Evolutionary conservation across 2,113 vertebrate species (phyloP), one percentile per base, ranked within the genome.

Genomic region (Hypanus sabinus): DNA sequence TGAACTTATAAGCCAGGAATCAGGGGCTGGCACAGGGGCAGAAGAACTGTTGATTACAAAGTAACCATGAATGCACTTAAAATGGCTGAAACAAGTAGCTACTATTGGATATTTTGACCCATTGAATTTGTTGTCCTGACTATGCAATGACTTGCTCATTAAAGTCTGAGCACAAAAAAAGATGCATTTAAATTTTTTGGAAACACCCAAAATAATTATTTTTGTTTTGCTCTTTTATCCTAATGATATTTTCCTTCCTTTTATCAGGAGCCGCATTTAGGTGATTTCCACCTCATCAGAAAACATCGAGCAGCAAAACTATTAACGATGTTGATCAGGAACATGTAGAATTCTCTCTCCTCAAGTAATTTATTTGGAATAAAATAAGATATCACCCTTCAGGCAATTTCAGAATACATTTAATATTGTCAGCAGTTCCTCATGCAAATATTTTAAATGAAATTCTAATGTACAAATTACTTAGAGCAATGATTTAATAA

Each of bases 371-470:
- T 90, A 65, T 20, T 33, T 65, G 30, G 46, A 83, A 9, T 60
- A n/a, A 62, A 87, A 87, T 3, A 65, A 90, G n/a, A 65, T 33
- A 33, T 65, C 85, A 90, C 60, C 85, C 85, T 68, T 0, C 60
- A 90, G 60, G n/a, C n/a, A 68, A n/a, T 90, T 79, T 65, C 30
- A 65, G 16, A 30, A 90, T 68, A 65, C 60, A 36, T 65, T 90
- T 90, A 68, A 90, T 65, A 14, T 16, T 90, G 85, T 68, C 60
- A 68, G n/a, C 60, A 90, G 85, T 68, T 90, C 85, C 30, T 90
- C 60, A 90, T 60, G 33, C n/a, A 30, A 90, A 20, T n/a, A 65
- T 90, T 90, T 68, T 65, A 90, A 88, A 65, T 90, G 85, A 68
- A 36, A 33, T 90, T 65, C 85, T 90, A 90, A 65, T 68, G n/a